Percentiles rank a stretch among this genome's conserved stretches.
phyloP scores from a whole-genome alignment of 2,797 vertebrate species.

The Squalus acanthias region DNA sequence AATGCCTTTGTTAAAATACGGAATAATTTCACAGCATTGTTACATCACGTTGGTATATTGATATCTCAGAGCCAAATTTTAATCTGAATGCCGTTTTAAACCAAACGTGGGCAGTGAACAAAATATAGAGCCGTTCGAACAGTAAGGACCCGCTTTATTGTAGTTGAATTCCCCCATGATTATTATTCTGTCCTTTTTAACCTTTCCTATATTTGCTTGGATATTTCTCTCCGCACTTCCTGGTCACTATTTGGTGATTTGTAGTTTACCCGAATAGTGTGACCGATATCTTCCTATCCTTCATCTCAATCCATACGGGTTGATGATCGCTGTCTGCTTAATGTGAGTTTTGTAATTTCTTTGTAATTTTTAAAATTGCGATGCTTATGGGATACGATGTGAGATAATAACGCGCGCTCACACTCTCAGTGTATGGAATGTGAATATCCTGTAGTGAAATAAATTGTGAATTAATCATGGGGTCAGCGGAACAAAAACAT shows the following conservation, averaged over 20 bases:
- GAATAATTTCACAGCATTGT: background rate
- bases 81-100: background rate
- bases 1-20: background rate
- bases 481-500: background rate
- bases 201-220: background rate
- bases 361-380: background rate
- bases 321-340: background rate
- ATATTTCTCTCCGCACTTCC: background rate
- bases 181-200: background rate
- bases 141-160: background rate
- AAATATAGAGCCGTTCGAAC: background rate
- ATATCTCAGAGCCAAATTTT: background rate
- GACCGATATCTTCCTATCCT: background rate
- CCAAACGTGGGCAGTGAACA: background rate
- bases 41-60: background rate
- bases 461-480: background rate
- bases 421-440: background rate
- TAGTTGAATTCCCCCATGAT: too few relatives aligned
- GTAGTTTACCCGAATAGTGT: too few relatives aligned
- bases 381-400: background rate
- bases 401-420: background rate
- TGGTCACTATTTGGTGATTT: background rate
- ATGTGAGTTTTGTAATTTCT: background rate
- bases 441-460: too few relatives aligned
- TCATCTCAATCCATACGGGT: rapidly evolving